These are phyloP conservation scores for Heterotis niloticus DNA, from an alignment of 2,113 vertebrate species.

Conservation along the genomic window DNA sequence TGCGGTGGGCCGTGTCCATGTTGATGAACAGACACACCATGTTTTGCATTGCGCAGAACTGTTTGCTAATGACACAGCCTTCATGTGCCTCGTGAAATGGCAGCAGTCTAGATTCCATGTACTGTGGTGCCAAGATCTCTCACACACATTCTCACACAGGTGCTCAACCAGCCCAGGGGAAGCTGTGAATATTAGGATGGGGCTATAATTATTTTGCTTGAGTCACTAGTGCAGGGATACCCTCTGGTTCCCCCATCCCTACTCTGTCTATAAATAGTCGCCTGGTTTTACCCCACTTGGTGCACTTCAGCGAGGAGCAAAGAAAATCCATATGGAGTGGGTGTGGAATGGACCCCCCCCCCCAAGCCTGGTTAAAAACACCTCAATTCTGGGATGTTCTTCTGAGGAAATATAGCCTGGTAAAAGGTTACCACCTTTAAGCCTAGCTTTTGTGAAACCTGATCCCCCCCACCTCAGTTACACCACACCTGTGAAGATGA, in stretches of 20 bases:
- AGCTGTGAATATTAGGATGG: slow-evolving; percentile 12
- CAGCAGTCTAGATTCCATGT: background rate
- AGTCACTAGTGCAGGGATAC: too few relatives aligned
- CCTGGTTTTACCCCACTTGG: slow-evolving; percentile 24
- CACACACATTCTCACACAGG: background rate
- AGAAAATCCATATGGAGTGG: slow-evolving; percentile 1
- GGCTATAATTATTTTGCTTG: slow-evolving; percentile 30
- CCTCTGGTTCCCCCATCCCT: slow-evolving; percentile 19
- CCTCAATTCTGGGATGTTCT: background rate
- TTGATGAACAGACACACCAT: background rate
- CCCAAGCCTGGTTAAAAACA: background rate
- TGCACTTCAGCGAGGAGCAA: background rate
- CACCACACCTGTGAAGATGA: too few relatives aligned
- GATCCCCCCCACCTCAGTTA: too few relatives aligned
- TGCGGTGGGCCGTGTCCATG: slow-evolving; percentile 4
- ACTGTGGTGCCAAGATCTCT: too few relatives aligned
- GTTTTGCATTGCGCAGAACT: background rate
- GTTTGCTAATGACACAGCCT: background rate
- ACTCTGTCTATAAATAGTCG: background rate
- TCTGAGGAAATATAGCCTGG: background rate
- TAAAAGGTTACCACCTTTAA: too few relatives aligned
- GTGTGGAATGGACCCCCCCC: background rate
- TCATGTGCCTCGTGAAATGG: background rate
- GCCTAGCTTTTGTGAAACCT: too few relatives aligned
- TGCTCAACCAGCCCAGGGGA: background rate